Conservation (phyloP, 2,888 invertebrate genomes). For the Helleia helle region DNA sequence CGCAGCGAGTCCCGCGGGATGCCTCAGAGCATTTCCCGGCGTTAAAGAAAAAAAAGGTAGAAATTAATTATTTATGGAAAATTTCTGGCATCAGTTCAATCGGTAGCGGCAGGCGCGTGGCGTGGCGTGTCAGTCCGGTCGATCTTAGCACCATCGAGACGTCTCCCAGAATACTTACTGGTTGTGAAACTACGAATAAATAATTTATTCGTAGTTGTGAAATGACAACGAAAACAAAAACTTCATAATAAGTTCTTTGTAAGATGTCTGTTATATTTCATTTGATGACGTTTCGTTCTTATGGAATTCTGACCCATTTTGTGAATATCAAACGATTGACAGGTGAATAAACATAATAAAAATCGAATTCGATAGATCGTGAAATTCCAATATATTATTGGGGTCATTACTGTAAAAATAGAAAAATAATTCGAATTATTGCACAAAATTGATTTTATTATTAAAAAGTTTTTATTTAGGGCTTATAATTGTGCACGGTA, state of each 20-base stretch:
- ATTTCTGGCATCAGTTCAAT: background rate
- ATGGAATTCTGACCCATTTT: background rate
- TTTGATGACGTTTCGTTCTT: background rate
- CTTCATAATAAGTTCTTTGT: background rate
- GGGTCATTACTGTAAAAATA: no score
- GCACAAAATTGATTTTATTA: no score
- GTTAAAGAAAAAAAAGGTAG: no score
- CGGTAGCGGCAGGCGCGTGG: background rate
- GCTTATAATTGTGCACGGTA: no score
- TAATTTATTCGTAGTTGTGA: no score
- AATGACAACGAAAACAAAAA: background rate
- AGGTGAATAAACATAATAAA: background rate
- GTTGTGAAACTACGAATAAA: no score
- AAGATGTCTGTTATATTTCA: background rate
- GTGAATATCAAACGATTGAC: background rate
- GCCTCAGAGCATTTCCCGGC: no score
- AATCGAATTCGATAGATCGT: no score
- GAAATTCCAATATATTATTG: no score
- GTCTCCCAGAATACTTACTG: background rate
- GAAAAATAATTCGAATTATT: no score
- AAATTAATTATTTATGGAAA: constrained; percentile 2
- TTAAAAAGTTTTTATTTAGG: no score
- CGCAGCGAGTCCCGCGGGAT: no score
- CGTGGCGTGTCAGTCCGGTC: background rate
- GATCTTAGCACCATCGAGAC: background rate